Percentiles rank a stretch among this genome's conserved stretches.
These are phyloP conservation scores for Helicoverpa armigera DNA, from an alignment of 1,140 invertebrate species.

Conservation along the genomic window DNA sequence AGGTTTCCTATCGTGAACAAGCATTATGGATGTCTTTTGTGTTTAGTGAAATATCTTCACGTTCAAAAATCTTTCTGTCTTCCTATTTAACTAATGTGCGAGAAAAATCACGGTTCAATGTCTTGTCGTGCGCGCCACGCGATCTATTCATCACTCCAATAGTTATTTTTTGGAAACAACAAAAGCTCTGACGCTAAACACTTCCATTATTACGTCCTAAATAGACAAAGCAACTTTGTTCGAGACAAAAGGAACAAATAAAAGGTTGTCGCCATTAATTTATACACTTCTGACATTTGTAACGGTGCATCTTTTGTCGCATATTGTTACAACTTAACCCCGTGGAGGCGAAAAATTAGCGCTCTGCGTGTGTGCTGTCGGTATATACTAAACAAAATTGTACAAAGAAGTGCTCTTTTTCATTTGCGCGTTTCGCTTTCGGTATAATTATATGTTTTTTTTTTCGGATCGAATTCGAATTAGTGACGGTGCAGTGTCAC, in stretches of 20 bases:
- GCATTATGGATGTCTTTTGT: constrained; percentile 42
- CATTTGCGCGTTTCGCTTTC: constrained; percentile 61
- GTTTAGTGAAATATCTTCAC: constrained; percentile 44
- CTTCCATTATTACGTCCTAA: constrained; percentile 80
- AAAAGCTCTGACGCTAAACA: constrained; percentile 84
- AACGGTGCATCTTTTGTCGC: constrained; percentile 79
- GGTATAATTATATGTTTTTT: constrained; percentile 54
- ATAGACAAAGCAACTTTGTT: constrained; percentile 82
- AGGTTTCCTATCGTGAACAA: constrained; percentile 34
- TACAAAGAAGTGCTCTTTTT: constrained; percentile 60
- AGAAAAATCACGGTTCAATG: constrained; percentile 72
- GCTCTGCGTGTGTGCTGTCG: constrained; percentile 72
- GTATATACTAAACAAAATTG: constrained; percentile 51
- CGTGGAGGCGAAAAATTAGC: constrained; percentile 75
- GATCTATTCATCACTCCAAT: constrained; percentile 69
- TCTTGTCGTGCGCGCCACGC: constrained; percentile 76
- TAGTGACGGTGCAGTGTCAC: constrained; percentile 81
- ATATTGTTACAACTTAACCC: constrained; percentile 65
- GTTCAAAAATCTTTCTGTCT: constrained; percentile 46
- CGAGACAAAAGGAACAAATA: constrained; percentile 79
- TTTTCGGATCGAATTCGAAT: constrained; percentile 68
- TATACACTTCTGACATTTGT: constrained; percentile 81
- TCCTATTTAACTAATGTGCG: constrained; percentile 63
- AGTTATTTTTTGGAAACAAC: constrained; percentile 73
- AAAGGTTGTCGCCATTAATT: constrained; percentile 84